Percentiles rank a stretch among this genome's conserved stretches.
These are phyloP conservation scores for Falco biarmicus DNA, from an alignment of 2,797 vertebrate genomes.

Conservation along the genomic window DNA sequence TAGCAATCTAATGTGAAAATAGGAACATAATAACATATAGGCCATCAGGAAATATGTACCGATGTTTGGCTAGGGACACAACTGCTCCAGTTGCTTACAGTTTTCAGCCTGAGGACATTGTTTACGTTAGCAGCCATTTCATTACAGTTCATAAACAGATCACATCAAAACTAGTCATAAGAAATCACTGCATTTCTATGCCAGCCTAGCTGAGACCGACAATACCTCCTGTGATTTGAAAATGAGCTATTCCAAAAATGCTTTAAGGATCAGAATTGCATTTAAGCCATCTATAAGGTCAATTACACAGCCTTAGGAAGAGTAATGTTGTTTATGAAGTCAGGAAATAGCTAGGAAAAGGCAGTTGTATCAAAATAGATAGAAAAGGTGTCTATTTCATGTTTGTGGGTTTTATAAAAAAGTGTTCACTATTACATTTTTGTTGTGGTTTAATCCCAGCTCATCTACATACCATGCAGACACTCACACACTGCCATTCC, in stretches of 20 bases:
- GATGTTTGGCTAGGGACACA: neutral
- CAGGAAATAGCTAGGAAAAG: neutral
- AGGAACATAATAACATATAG: neutral
- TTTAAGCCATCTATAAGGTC: neutral
- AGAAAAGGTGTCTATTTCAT: neutral
- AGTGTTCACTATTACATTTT: neutral
- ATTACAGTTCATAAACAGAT: constrained; percentile 15
- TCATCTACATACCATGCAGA: too few relatives aligned
- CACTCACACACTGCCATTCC: too few relatives aligned
- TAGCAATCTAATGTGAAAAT: neutral
- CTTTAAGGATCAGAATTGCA: neutral
- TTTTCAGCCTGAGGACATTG: neutral
- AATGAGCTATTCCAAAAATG: neutral
- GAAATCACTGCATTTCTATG: neutral
- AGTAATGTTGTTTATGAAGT: neutral
- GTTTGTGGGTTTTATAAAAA: neutral
- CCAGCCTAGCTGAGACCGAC: neutral
- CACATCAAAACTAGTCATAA: neutral
- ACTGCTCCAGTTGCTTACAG: neutral
- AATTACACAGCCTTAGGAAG: neutral
- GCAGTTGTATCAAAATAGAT: neutral
- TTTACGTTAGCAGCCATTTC: constrained; percentile 41
- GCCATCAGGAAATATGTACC: neutral
- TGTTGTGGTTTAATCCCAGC: too few relatives aligned
- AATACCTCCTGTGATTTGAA: neutral